Evolutionary conservation across 2,113 vertebrate species (phyloP).

Genomic region (Myotis yumanensis): DNA sequence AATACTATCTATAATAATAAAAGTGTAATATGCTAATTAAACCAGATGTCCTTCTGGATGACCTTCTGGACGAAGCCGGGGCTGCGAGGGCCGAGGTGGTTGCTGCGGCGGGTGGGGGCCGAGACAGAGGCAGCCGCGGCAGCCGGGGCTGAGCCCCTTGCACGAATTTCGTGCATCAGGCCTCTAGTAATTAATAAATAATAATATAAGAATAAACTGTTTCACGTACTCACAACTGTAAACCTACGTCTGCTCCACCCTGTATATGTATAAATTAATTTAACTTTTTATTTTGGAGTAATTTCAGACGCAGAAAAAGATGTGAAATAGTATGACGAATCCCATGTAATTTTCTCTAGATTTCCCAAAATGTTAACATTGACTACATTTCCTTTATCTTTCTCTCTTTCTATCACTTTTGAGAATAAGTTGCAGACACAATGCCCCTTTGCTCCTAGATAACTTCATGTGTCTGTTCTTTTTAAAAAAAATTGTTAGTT

Average conservation of each 20-base stretch:
- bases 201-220: not conserved
- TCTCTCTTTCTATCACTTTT: not conserved
- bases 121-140: too few species aligned
- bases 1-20: not conserved
- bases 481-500: not conserved
- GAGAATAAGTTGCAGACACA: not conserved
- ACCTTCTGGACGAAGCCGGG: too few species aligned
- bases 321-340: not conserved
- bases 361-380: not conserved
- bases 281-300: slow-evolving; percentile 39
- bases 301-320: slow-evolving; percentile 14
- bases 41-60: too few species aligned
- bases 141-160: too few species aligned
- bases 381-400: not conserved
- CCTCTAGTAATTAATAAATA: not conserved
- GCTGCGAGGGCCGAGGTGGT: too few species aligned
- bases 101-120: too few species aligned
- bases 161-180: too few species aligned
- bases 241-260: not conserved
- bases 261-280: not conserved
- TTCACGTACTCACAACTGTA: not conserved
- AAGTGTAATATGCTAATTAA: too few species aligned
- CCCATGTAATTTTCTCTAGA: not conserved
- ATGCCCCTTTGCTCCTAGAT: not conserved
- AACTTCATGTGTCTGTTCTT: not conserved